These are phyloP conservation scores for Cryptocheilus praepositus DNA, from an alignment of 2,888 invertebrate species.

Conservation along the genomic window DNA sequence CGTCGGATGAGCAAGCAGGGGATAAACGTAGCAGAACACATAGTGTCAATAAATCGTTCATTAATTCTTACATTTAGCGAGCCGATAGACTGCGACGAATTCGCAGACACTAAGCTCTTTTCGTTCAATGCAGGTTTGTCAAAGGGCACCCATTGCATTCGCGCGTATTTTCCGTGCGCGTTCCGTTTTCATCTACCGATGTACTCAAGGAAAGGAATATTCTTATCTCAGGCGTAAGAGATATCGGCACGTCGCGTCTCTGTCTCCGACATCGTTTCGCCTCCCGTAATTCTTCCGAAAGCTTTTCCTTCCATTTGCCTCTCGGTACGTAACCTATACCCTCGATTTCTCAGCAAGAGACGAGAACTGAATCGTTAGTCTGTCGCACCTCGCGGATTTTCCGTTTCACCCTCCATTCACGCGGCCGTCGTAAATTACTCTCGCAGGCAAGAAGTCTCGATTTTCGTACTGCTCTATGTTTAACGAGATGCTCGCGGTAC, in stretches of 20 bases:
- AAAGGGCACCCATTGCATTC: too few relatives aligned
- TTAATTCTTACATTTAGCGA: too few relatives aligned
- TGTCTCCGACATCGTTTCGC: conserved; percentile 63
- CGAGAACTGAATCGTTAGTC: conserved; percentile 34
- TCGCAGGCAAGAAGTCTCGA: too few relatives aligned
- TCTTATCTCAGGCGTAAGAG: conserved; percentile 61
- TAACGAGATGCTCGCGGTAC: too few relatives aligned
- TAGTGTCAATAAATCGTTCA: too few relatives aligned
- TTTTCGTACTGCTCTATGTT: too few relatives aligned
- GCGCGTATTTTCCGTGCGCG: not conserved
- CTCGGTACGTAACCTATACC: conserved; percentile 58
- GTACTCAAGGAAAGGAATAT: conserved; percentile 37
- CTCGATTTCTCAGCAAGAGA: conserved; percentile 64
- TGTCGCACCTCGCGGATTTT: conserved; percentile 27
- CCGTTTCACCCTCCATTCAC: not conserved
- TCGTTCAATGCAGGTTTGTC: too few relatives aligned
- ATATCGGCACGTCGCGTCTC: conserved; percentile 59
- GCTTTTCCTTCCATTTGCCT: conserved; percentile 59
- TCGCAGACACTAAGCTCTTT: too few relatives aligned
- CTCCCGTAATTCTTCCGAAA: conserved; percentile 63
- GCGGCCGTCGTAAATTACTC: too few relatives aligned
- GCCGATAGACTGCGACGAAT: too few relatives aligned
- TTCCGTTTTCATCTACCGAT: conserved; percentile 22
- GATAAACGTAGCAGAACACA: too few relatives aligned
- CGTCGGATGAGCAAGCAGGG: too few relatives aligned